Evolutionary conservation across 2,113 vertebrate genomes (phyloP).

Genomic region (Petrocephalus zakoni): DNA sequence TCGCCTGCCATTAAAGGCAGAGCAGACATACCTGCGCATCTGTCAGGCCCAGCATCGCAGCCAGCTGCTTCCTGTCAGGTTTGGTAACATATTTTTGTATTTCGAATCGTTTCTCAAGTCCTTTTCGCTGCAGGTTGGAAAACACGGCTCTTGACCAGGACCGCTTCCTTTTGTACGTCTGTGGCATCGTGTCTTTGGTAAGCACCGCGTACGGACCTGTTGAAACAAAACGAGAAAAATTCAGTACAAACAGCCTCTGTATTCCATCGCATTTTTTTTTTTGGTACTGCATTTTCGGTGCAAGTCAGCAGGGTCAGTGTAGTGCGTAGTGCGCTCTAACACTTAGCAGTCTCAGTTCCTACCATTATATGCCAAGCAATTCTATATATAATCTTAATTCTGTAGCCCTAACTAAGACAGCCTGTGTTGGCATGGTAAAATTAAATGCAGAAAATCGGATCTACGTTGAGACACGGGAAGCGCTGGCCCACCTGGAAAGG

Average conservation of each 20-base stretch:
- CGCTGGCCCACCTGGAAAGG: conserved; percentile 86
- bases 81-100: conserved; percentile 99
- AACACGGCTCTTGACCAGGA: conserved; percentile 98
- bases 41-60: conserved; percentile 93
- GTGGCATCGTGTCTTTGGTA: conserved; percentile 97
- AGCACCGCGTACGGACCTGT: conserved; percentile 91
- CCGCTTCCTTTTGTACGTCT: conserved; percentile 95
- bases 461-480: conserved; percentile 24
- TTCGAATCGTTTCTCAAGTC: conserved; percentile 94
- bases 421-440: not conserved
- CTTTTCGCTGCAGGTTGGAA: conserved; percentile 95
- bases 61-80: conserved; percentile 94
- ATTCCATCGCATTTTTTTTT: not conserved
- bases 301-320: not conserved
- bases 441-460: not conserved
- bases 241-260: not conserved
- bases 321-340: not conserved
- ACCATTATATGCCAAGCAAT: not conserved
- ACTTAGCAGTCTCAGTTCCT: not conserved
- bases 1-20: not conserved
- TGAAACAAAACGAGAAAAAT: not conserved
- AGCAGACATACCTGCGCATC: conserved; percentile 84
- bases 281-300: not conserved
- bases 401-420: not conserved
- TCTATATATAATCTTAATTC: not conserved